Percentiles rank a stretch among this genome's conserved stretches.
phyloP scores from a whole-genome alignment of 2,113 vertebrate species.

The Baryphthengus martii region DNA sequence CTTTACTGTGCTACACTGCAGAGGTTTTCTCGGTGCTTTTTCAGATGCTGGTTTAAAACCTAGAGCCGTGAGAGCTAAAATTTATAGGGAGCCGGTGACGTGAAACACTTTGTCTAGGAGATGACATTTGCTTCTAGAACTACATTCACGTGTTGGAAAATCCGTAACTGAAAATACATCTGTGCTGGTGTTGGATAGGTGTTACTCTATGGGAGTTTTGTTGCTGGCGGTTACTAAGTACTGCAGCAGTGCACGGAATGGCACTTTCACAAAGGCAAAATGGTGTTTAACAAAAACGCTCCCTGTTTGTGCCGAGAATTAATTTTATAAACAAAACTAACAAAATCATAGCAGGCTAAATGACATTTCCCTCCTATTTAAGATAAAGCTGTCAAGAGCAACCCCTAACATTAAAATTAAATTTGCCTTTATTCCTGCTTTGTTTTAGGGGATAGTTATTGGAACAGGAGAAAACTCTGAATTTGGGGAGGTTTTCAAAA shows the following conservation, averaged over 20 bases:
- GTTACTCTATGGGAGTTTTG: neutral
- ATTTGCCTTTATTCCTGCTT: neutral
- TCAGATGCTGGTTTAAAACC: neutral
- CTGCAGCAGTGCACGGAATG: neutral
- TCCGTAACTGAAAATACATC: neutral
- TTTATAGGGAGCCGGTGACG: neutral
- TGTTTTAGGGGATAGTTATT: constrained; percentile 92
- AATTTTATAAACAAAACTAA: neutral
- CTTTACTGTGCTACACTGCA: neutral
- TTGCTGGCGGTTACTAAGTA: neutral
- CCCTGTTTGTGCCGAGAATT: neutral
- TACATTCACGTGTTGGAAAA: accelerated
- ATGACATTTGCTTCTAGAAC: neutral
- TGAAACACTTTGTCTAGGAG: neutral
- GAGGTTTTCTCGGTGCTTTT: neutral
- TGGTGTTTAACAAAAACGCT: neutral
- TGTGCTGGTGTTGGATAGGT: neutral
- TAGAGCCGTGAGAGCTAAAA: neutral
- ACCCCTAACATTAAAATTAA: neutral
- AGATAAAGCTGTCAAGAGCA: neutral
- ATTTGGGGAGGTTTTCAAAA: constrained; percentile 98
- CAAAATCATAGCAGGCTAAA: neutral
- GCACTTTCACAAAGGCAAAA: neutral
- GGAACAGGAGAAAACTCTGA: constrained; percentile 98
- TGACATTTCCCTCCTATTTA: neutral